Evolutionary conservation across 1,140 invertebrate species (phyloP).

Genomic region (Drosophila tani): DNA sequence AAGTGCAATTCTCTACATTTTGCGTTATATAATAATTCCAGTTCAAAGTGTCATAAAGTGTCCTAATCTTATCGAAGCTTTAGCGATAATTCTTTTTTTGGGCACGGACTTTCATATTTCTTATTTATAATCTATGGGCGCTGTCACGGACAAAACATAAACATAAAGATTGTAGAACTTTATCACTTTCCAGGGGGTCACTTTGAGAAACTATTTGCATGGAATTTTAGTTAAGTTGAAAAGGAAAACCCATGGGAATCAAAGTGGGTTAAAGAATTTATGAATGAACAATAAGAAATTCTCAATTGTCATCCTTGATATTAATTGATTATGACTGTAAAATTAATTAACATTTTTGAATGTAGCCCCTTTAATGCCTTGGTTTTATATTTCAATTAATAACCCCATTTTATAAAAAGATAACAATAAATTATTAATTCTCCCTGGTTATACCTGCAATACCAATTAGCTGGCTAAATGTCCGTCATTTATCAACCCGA

Average conservation of each 20-base stretch:
- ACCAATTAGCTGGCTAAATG: constrained; percentile 19
- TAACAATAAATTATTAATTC: constrained; percentile 10
- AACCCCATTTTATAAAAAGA: background rate
- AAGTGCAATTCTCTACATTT: constrained; percentile 7
- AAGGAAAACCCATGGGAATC: background rate
- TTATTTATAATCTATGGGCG: constrained; percentile 21
- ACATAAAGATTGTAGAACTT: constrained; percentile 58
- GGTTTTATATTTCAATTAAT: background rate
- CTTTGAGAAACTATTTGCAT: constrained; percentile 19
- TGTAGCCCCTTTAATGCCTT: background rate
- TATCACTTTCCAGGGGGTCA: constrained; percentile 39
- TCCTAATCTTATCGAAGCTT: constrained; percentile 36
- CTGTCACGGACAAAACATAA: constrained; percentile 41
- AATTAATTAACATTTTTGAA: background rate
- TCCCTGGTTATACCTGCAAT: background rate
- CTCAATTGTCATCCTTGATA: background rate
- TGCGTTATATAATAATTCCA: constrained; percentile 12
- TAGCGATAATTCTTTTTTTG: constrained; percentile 36
- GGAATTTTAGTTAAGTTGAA: background rate
- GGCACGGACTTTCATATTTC: constrained; percentile 26
- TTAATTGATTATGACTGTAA: background rate
- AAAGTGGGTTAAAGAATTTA: background rate
- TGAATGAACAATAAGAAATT: background rate
- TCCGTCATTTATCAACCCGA: background rate
- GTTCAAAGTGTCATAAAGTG: constrained; percentile 34